Percentiles rank a stretch among this genome's conserved stretches.
Evolutionary conservation across 37 sponge, comb jelly and placozoan genomes (phyloP).

Genomic region (Cladorhizidae sp.): DNA sequence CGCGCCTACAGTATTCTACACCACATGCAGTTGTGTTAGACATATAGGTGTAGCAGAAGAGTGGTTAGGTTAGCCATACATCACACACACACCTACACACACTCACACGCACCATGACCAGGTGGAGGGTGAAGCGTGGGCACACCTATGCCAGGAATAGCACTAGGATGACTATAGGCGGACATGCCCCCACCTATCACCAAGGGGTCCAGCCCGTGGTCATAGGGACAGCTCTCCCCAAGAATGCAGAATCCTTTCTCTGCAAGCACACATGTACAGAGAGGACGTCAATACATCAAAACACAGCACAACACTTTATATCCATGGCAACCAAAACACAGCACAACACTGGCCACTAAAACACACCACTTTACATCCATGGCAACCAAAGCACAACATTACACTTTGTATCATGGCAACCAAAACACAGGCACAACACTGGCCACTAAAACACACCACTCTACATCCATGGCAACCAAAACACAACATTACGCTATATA

Average conservation of each 20-base stretch:
- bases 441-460: too few species aligned
- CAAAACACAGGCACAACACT: too few species aligned
- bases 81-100: not conserved
- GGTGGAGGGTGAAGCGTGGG: slow-evolving; percentile 24
- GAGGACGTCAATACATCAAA: not conserved
- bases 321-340: too few species aligned
- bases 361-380: too few species aligned
- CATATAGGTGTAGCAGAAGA: not conserved
- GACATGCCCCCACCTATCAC: slow-evolving; percentile 65
- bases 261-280: slow-evolving; percentile 1
- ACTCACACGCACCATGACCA: not conserved
- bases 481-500: not conserved
- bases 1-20: too few species aligned
- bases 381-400: not conserved
- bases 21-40: too few species aligned
- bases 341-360: too few species aligned
- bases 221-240: slow-evolving; percentile 94
- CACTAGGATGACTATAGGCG: slow-evolving; percentile 45
- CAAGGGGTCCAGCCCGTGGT: slow-evolving; percentile 92
- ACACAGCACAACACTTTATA: not conserved
- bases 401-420: too few species aligned
- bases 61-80: not conserved
- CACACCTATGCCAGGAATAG: slow-evolving; percentile 22
- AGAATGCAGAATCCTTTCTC: slow-evolving; percentile 95
- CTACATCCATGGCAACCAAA: too few species aligned